Evolutionary conservation across 2,113 vertebrate genomes (phyloP), one percentile per base, ranked within the genome.

Genomic region (Sebastes fasciatus): DNA sequence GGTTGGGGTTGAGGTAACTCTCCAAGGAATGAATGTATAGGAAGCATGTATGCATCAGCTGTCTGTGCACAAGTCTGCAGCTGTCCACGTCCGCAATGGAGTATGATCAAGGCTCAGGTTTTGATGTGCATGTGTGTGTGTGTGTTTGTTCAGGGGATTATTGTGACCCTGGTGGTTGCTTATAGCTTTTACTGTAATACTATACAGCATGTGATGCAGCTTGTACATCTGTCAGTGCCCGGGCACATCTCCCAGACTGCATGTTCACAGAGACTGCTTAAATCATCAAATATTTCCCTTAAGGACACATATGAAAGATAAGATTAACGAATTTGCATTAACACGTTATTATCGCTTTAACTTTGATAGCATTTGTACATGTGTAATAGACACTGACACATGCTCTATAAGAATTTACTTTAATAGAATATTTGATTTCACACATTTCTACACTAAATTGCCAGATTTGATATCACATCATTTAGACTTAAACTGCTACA

Each of bases 91-190:
- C 43, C 2, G 4, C 40, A 17, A 11, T 70, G 55, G 21, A 52
- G 26, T 43, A 14, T 42, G 51, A 77, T 57, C 40, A 46, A 66
- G 21, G n/a, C 51, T 65, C 13, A 48, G 2, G 40, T 46, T 64
- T 48, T 34, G 7, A 34, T 62, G 14, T 62, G 60, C 14, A 14
- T 6, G 57, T 57, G n/a, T 46, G 16, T 40, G 34, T 34, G 1
- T 52, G n/a, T 72, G 67, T 71, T 54, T 79, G n/a, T 68, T 65
- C 61, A 76, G 34, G 60, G n/a, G n/a, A 51, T 58, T 65, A 7
- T 34, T 58, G 61, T 42, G 23, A 80, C 42, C 11, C 49, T 42
- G 21, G 10, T 8, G 9, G n/a, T 26, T 65, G 51, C 70, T 80
- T 57, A 34, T 34, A 17, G 61, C 42, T 17, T 65, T 66, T 48